phyloP scores from a whole-genome alignment of 2,797 vertebrate genomes.

The Lepus oiostolus region DNA sequence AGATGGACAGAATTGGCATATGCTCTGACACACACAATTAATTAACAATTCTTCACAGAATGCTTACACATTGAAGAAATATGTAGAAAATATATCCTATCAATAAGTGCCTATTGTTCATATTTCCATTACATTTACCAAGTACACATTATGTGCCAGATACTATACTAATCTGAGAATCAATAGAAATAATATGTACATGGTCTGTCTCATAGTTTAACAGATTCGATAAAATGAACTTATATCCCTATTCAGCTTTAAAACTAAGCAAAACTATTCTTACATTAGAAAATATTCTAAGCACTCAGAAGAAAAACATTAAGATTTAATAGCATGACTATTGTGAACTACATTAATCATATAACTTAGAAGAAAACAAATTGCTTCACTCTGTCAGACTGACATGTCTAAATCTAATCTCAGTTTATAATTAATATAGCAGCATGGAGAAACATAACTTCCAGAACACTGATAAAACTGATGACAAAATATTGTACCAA shows the following conservation, averaged over 20 bases:
- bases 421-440: constrained; percentile 33
- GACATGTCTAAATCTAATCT: constrained; percentile 61
- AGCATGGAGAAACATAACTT: constrained; percentile 51
- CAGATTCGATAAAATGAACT: background rate
- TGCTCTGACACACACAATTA: background rate
- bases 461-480: constrained; percentile 15
- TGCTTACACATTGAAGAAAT: background rate
- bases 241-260: background rate
- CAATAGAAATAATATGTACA: background rate
- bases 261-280: constrained; percentile 19
- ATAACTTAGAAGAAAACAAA: constrained; percentile 58
- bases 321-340: constrained; percentile 55
- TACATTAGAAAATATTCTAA: constrained; percentile 30
- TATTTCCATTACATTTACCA: constrained; percentile 40
- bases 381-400: constrained; percentile 15
- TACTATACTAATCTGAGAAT: constrained; percentile 1
- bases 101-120: constrained; percentile 23
- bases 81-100: constrained; percentile 10
- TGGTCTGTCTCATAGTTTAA: constrained; percentile 15
- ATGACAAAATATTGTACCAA: constrained; percentile 45
- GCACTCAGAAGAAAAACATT: constrained; percentile 41
- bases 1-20: background rate
- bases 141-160: constrained; percentile 2
- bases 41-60: constrained; percentile 27
- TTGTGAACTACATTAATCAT: constrained; percentile 61